Evolutionary conservation across 2,888 invertebrate species (phyloP).

Genomic region (Allygus modestus): DNA sequence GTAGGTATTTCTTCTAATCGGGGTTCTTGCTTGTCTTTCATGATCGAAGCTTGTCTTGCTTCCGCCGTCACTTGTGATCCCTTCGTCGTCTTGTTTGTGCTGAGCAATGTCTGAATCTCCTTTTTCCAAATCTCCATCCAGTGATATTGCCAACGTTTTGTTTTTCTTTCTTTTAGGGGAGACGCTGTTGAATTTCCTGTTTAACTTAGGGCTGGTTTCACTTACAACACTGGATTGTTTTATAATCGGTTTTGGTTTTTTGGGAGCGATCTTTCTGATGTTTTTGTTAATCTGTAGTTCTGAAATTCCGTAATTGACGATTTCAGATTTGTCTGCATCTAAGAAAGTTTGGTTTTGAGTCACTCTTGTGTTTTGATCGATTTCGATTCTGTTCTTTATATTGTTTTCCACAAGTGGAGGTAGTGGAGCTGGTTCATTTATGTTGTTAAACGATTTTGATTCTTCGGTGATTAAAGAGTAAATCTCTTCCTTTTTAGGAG

Average conservation of each 20-base stretch:
- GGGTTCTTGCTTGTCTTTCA: not conserved
- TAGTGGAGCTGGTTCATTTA: not conserved
- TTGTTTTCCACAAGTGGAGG: not conserved
- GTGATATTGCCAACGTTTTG: conserved; percentile 24
- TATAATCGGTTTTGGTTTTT: conserved; percentile 21
- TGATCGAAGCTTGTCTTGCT: conserved; percentile 10
- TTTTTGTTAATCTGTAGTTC: conserved; percentile 24
- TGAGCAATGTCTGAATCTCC: not conserved
- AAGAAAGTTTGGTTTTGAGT: conserved; percentile 17
- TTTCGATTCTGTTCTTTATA: not conserved
- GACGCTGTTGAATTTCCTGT: conserved; percentile 49
- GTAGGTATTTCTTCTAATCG: conserved; percentile 32
- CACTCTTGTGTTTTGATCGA: not conserved
- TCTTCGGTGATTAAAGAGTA: not conserved
- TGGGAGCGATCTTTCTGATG: conserved; percentile 32
- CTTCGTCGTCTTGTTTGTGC: conserved; percentile 46
- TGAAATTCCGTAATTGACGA: not conserved
- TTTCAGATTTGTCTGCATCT: not conserved
- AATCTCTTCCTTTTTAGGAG: conserved; percentile 6
- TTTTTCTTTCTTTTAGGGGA: conserved; percentile 50
- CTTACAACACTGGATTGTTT: not conserved
- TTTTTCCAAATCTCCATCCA: conserved; percentile 36
- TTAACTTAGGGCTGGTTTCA: conserved; percentile 20
- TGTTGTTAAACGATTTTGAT: not conserved
- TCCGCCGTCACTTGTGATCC: conserved; percentile 26